Base-by-base conservation (phyloP, 2,797 vertebrate species). In the Erethizon dorsatum region DNA sequence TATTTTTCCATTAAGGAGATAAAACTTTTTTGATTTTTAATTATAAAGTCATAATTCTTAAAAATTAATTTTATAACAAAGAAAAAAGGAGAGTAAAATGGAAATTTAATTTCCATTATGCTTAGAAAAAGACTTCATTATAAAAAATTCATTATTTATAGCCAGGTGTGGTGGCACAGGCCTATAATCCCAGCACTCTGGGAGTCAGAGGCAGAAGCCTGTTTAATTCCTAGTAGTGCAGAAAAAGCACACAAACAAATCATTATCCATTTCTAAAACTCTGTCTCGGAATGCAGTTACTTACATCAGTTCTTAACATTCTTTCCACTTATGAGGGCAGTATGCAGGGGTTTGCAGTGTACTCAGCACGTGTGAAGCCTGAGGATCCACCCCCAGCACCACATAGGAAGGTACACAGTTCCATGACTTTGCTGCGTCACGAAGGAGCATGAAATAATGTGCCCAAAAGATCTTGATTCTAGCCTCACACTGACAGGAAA, bases 31-130 rank as follows among this genome's bases (percentile, higher is more conserved):
- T 17, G 2, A 87, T 33, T 83, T 90, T 95, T 84, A 90, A 88
- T 80, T 93, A 5, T 41, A 94, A 84, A 45, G 11, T 86, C 54
- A 59, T 63, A 92, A 95, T 73, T 18, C 26, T 73, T 89, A 77
- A 88, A 94, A 94, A 77, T 77, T 15, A 65, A 47, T 20, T 82
- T 80, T 82, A 24, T 57, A 82, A 82, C 52, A 83, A 95, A 33
- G 80, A 89, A 71, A 88, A 78, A 75, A 8, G 8, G 24, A 86
- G 22, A 24, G n/a, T 71, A 88, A 88, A 84, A 54, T 67, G 20
- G 37, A 95, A 89, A 65, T 47, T 90, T 79, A 93, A 91, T 85
- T 94, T 90, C 15, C 50, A 92, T 73, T 78, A 85, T 82, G 67
- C 73, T 82, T 88, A 83, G 37, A 86, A 37, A 56, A 33, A 78